phyloP scores from a whole-genome alignment of 1,140 invertebrate species.

The Drosophila busckii region DNA sequence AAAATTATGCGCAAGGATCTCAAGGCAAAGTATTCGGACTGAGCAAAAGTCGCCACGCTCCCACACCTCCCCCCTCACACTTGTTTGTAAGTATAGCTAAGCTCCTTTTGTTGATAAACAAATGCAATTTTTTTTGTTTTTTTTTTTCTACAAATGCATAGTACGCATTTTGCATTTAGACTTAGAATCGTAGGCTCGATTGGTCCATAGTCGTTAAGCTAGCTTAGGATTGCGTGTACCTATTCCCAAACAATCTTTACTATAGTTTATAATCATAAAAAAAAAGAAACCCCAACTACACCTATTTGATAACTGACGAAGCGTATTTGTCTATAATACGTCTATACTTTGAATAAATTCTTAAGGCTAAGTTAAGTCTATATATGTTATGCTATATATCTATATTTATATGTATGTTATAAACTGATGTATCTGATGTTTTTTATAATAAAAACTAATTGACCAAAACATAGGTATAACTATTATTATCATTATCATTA shows the following conservation, averaged over 20 bases:
- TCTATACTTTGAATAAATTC: no score
- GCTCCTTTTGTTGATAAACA: no score
- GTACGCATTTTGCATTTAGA: no score
- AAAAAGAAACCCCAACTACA: no score
- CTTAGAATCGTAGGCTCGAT: slow-evolving; percentile 34
- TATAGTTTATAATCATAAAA: no score
- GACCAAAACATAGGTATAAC: slow-evolving; percentile 1
- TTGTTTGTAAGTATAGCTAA: no score
- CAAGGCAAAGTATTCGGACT: slow-evolving; percentile 78
- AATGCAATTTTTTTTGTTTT: slow-evolving; percentile 33
- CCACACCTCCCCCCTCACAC: not conserved
- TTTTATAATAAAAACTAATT: slow-evolving; percentile 53
- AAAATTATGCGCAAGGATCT: slow-evolving; percentile 86
- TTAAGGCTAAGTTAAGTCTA: slow-evolving; percentile 1
- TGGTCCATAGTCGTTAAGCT: slow-evolving; percentile 57
- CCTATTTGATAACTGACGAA: no score
- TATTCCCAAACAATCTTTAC: slow-evolving; percentile 1
- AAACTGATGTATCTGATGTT: slow-evolving; percentile 24
- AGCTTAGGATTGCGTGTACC: slow-evolving; percentile 14
- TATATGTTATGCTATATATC: slow-evolving; percentile 5
- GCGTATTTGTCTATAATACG: no score
- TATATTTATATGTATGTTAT: slow-evolving; percentile 3
- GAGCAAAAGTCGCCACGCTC: slow-evolving; percentile 13
- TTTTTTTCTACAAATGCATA: no score
- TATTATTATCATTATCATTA: not conserved